These are phyloP conservation scores for Stenopsyche tienmushanensis DNA, from an alignment of 1,140 invertebrate genomes.

Conservation along the genomic window DNA sequence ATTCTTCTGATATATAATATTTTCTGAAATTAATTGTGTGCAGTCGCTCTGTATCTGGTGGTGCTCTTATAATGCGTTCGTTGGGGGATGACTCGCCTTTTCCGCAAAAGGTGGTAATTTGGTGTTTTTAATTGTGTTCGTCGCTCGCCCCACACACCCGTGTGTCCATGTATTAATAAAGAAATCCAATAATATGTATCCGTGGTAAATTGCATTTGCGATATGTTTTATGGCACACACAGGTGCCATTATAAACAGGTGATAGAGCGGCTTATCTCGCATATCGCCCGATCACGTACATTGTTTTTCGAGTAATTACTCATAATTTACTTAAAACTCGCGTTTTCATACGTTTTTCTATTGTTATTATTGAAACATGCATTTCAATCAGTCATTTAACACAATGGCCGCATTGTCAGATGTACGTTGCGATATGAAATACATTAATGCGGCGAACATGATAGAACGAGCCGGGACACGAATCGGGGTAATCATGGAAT, in stretches of 20 bases:
- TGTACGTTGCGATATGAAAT: constrained; percentile 22
- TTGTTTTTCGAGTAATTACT: constrained; percentile 31
- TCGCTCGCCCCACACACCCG: no score
- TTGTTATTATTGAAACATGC: constrained; percentile 25
- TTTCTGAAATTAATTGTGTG: no score
- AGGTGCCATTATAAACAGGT: constrained; percentile 6
- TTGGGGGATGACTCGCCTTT: no score
- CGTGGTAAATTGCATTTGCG: neutral
- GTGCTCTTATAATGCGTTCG: no score
- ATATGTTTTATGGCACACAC: neutral
- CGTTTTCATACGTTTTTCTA: constrained; percentile 19
- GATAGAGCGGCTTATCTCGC: neutral
- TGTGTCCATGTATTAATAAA: neutral
- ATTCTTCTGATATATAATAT: no score
- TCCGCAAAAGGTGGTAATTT: no score
- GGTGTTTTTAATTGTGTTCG: no score
- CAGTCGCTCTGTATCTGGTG: no score
- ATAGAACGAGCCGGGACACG: neutral
- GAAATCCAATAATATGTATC: neutral
- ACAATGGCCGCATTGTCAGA: constrained; percentile 12
- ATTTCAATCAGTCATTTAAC: constrained; percentile 29
- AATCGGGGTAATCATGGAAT: neutral
- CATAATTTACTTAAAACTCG: constrained; percentile 31
- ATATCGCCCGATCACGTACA: constrained; percentile 11
- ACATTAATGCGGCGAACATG: constrained; percentile 22